Evolutionary conservation across 2,888 invertebrate genomes (phyloP), one percentile per base, ranked within the genome.

Genomic region (Itoplectis maculator): DNA sequence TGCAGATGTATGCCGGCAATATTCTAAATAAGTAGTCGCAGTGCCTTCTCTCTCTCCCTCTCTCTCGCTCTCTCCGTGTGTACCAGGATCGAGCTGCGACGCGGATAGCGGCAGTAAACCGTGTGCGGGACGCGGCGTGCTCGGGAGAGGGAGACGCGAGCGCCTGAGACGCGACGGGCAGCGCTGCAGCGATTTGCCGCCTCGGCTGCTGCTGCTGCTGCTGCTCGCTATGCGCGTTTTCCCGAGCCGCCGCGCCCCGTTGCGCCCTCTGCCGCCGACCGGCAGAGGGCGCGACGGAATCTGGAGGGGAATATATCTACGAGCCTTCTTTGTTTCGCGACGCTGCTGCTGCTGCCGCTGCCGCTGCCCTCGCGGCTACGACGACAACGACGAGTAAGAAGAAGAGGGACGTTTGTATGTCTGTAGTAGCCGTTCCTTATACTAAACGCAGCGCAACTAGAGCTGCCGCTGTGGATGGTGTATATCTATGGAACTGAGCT

Each of bases 1-100:
- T 92, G 92, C 92, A 92, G 91, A 92, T 92, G 90, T 89, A 92
- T 92, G 92, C 92, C 88, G 85, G 88, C 92, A 91, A 92, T 92
- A 92, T 92, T 92, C 91, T 91, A 92, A 92, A 92, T 92, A 92
- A 92, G 92, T 92, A 91, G 91, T 75, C 72, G 70, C 72, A 51
- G 79, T 51, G 49, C 76, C 49, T 63, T n/a, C n/a, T n/a, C n/a
- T n/a, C n/a, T n/a, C n/a, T n/a, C n/a, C n/a, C n/a, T n/a, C n/a
- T n/a, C n/a, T n/a, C n/a, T n/a, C n/a, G n/a, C n/a, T n/a, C n/a
- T n/a, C n/a, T n/a, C n/a, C n/a, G n/a, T 76, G 51, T 65, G 72
- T 65, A 66, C 66, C 66, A 72, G 77, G 66, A 74, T 63, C 75
- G 65, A 75, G 79, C 47, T n/a, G n/a, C n/a, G n/a, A n/a, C n/a